phyloP scores from a whole-genome alignment of 2,888 invertebrate species.

The Marasmarcha lunaedactyla region DNA sequence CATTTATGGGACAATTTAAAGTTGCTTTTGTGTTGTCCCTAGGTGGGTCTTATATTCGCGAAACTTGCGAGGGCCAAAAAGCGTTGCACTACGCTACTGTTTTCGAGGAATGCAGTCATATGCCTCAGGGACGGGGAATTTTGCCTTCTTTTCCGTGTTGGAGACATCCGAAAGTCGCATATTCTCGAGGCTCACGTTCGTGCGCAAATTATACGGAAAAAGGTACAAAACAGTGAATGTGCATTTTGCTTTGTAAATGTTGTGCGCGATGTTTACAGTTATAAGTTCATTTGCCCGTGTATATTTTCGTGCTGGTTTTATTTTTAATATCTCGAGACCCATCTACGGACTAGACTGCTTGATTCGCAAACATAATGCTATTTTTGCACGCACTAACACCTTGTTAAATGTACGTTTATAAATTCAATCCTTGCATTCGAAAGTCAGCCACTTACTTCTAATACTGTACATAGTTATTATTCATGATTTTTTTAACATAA shows the following conservation, averaged over 20 bases:
- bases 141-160: slow-evolving; percentile 93
- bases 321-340: slow-evolving; percentile 37
- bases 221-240: slow-evolving; percentile 66
- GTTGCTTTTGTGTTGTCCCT: slow-evolving; percentile 44
- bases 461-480: not conserved
- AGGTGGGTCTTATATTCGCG: slow-evolving; percentile 74
- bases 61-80: slow-evolving; percentile 97
- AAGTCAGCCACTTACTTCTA: not conserved
- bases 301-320: slow-evolving; percentile 10
- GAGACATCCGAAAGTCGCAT: slow-evolving; percentile 96
- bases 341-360: slow-evolving; percentile 39
- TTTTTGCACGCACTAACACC: slow-evolving; percentile 1
- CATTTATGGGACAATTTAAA: not conserved
- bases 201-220: slow-evolving; percentile 93
- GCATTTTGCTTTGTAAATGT: slow-evolving; percentile 9
- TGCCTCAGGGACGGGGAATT: slow-evolving; percentile 92
- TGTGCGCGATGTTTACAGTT: slow-evolving; percentile 13
- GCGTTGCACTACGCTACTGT: slow-evolving; percentile 94
- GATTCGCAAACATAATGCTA: slow-evolving; percentile 10
- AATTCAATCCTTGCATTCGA: not conserved
- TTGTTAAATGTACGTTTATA: not conserved
- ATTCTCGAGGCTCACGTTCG: slow-evolving; percentile 97
- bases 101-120: slow-evolving; percentile 93
- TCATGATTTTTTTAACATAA: no score
- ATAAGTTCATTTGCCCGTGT: not conserved